phyloP scores from a whole-genome alignment of 1,140 invertebrate species.

The Anastrepha obliqua region DNA sequence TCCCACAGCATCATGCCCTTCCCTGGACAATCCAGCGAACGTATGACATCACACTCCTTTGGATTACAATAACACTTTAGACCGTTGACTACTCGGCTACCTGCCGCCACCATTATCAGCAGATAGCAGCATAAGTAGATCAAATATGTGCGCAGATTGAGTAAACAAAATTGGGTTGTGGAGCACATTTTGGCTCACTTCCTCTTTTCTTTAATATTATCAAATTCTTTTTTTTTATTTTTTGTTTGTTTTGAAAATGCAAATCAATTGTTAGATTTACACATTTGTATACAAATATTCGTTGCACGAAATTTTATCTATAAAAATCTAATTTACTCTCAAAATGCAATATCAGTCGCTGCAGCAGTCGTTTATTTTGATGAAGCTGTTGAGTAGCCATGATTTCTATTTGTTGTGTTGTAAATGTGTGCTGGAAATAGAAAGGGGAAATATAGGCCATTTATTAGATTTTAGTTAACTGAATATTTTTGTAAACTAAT shows the following conservation, averaged over 20 bases:
- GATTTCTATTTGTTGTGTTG: background rate
- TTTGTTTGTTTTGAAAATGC: background rate
- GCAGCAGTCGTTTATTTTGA: background rate
- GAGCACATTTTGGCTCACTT: conserved; percentile 56
- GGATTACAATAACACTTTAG: conserved; percentile 76
- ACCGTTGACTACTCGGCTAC: conserved; percentile 70
- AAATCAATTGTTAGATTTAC: background rate
- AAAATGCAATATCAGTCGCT: background rate
- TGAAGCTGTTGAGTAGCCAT: conserved; percentile 4
- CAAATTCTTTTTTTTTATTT: no score
- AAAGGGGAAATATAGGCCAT: background rate
- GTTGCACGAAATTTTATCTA: conserved; percentile 3
- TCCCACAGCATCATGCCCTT: conserved; percentile 77
- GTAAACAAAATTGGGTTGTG: conserved; percentile 66
- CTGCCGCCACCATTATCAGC: conserved; percentile 72
- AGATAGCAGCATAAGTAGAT: conserved; percentile 73
- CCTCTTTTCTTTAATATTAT: background rate
- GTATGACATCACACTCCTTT: conserved; percentile 77
- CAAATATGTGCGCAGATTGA: conserved; percentile 70
- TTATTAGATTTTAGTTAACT: background rate
- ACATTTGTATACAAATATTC: background rate
- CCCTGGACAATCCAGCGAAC: conserved; percentile 76
- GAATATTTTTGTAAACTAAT: no score
- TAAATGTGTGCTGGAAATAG: background rate
- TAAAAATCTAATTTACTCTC: background rate